Base-by-base conservation (phyloP, 2,888 invertebrate genomes). In the Hypselothyrea guttata region DNA sequence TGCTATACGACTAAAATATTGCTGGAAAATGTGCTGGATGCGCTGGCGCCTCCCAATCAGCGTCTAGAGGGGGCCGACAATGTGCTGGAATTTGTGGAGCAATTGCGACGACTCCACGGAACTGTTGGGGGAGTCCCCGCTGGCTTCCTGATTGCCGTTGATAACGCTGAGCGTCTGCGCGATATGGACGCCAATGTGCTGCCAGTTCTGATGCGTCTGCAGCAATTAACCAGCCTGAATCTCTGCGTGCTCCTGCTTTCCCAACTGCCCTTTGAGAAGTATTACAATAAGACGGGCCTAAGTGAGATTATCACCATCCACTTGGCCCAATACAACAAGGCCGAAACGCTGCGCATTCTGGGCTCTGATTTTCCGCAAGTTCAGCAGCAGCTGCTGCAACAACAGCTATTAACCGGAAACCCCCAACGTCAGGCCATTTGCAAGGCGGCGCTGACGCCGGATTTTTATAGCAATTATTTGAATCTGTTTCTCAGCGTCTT, bases 401-500 rank as follows among this genome's bases (percentile, higher is more conserved):
- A 69, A 8, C 44, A 48, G 1, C 61, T 61, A 11, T 45, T 77
- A 1, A 28, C 59, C 2, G 16, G 35, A 2, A 33, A 57, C 1
- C 22, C 12, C 31, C 53, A 68, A 4, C 67, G 73, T 12, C 16
- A 73, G 0, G 46, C 46, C 3, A 49, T 74, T 9, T 70, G 84
- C 31, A 33, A 75, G 0, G 91, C 92, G 64, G 45, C 75, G 1
- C 42, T 88, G 22, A 87, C 86, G 0, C 47, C 62, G 0, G 89
- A 89, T 1, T 92, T 97, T 84, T 97, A 95, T 89, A 91, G 91
- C 41, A 94, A 94, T 90, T 97, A 96, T 90, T 90, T 97, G 46
- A 95, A 93, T 88, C 92, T 96, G 41, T 95, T 97, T 87, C 91
- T 97, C 3, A 94, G 95, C 71, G 95, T 97, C 31, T 97, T 96